Percentiles rank a stretch among this genome's conserved stretches.
Conservation (phyloP, 2,888 invertebrate genomes). For the Subacronicta megacephala region DNA sequence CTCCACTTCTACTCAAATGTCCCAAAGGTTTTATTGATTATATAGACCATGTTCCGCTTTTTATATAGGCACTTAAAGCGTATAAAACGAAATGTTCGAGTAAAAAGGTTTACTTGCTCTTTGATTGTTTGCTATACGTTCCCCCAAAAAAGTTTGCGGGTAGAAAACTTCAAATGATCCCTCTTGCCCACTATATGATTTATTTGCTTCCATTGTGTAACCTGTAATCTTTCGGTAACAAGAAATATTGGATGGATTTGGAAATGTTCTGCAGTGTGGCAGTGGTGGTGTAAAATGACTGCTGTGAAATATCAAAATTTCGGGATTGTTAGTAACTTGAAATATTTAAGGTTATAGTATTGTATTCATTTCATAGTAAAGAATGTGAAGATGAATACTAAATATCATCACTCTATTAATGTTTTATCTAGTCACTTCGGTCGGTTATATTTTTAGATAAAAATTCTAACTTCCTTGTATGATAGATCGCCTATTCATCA, state of each 20-base stretch:
- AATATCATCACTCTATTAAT: too few species aligned
- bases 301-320: too few species aligned
- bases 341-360: too few species aligned
- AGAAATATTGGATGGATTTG: constrained; percentile 24
- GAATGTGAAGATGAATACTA: too few species aligned
- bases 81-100: constrained; percentile 74
- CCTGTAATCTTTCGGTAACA: constrained; percentile 40
- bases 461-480: constrained; percentile 25
- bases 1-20: constrained; percentile 47
- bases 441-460: not conserved
- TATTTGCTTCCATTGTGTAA: constrained; percentile 61
- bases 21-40: constrained; percentile 74
- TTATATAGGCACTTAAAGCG: constrained; percentile 71
- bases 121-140: constrained; percentile 80
- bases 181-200: constrained; percentile 57
- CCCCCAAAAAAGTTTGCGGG: constrained; percentile 59
- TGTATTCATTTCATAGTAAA: too few species aligned
- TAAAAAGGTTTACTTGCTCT: constrained; percentile 77
- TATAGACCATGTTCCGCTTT: constrained; percentile 68
- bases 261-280: not conserved
- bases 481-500: constrained; percentile 50
- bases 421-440: too few species aligned
- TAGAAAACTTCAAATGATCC: constrained; percentile 54
- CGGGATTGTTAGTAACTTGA: too few species aligned
- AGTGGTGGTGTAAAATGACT: too few species aligned